These are phyloP conservation scores for Cynodonichthys magdalenae DNA, from an alignment of 2,797 vertebrate species.

Conservation along the genomic window DNA sequence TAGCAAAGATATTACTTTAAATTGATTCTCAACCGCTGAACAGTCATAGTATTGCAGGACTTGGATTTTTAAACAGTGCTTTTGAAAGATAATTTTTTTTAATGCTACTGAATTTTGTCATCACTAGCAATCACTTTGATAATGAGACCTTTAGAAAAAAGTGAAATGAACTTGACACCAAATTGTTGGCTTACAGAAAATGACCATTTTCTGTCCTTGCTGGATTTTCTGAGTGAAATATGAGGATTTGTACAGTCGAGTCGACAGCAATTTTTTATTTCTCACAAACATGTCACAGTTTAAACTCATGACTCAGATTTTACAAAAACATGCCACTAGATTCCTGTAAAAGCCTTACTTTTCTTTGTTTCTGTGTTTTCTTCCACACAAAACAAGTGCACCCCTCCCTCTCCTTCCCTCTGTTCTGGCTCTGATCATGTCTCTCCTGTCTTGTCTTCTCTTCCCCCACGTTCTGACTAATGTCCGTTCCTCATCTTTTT, in stretches of 20 bases:
- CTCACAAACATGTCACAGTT: slow-evolving; percentile 23
- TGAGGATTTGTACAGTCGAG: too few species aligned
- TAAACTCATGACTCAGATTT: slow-evolving; percentile 53
- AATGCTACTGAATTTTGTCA: background rate
- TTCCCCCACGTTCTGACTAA: slow-evolving; percentile 73
- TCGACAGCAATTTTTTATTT: slow-evolving; percentile 18
- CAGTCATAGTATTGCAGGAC: background rate
- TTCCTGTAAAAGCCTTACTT: slow-evolving; percentile 35
- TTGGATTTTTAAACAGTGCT: background rate
- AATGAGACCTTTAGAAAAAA: background rate
- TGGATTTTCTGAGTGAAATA: slow-evolving; percentile 11
- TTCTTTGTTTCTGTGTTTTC: slow-evolving; percentile 31
- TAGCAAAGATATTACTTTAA: too few species aligned
- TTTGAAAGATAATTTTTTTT: background rate
- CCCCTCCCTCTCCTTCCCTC: slow-evolving; percentile 11
- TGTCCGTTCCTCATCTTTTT: slow-evolving; percentile 59
- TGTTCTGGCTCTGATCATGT: slow-evolving; percentile 52
- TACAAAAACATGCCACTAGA: slow-evolving; percentile 35
- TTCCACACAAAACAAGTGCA: slow-evolving; percentile 24
- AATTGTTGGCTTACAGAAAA: too few species aligned
- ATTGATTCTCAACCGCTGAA: too few species aligned
- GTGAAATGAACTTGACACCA: too few species aligned
- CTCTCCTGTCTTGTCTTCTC: slow-evolving; percentile 56
- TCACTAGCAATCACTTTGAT: too few species aligned
- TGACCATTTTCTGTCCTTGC: background rate